These are phyloP conservation scores for Hydractinia echinata DNA, from an alignment of 30 jellyfish, hydroid and myxozoan genomes.

Conservation along the genomic window DNA sequence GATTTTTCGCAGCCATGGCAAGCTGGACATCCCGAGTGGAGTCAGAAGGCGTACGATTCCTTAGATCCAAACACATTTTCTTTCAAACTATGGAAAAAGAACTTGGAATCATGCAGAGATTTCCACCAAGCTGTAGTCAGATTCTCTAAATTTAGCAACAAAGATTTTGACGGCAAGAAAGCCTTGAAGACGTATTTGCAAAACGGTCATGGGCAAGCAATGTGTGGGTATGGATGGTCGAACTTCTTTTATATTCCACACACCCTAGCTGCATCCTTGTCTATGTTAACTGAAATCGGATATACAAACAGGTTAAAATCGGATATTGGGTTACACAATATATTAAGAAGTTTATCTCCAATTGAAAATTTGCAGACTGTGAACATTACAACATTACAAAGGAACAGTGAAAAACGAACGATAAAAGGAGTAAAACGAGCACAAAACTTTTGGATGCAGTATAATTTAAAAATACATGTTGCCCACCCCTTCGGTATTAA, in stretches of 20 bases:
- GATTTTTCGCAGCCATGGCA: background rate
- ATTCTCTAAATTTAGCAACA: background rate
- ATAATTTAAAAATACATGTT: too few species aligned
- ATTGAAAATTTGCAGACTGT: too few species aligned
- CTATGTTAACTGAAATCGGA: background rate
- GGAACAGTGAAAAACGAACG: too few species aligned
- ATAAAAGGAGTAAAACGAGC: too few species aligned
- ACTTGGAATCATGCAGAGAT: background rate
- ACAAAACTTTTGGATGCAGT: too few species aligned
- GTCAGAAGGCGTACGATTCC: background rate
- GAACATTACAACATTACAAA: too few species aligned
- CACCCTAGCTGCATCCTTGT: background rate
- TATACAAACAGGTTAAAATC: background rate
- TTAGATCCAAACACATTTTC: too few species aligned
- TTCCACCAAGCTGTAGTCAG: background rate
- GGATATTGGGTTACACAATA: too few species aligned
- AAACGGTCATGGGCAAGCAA: background rate
- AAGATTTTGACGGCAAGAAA: slow-evolving; percentile 2
- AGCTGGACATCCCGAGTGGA: background rate
- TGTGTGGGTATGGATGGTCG: background rate
- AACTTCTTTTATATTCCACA: background rate
- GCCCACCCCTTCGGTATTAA: too few species aligned
- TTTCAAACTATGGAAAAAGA: background rate
- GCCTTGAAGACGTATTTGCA: slow-evolving; percentile 19
- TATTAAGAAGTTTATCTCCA: too few species aligned